Base-by-base conservation (phyloP, 2,888 invertebrate species). In the Ommatoiulus sabulosus region DNA sequence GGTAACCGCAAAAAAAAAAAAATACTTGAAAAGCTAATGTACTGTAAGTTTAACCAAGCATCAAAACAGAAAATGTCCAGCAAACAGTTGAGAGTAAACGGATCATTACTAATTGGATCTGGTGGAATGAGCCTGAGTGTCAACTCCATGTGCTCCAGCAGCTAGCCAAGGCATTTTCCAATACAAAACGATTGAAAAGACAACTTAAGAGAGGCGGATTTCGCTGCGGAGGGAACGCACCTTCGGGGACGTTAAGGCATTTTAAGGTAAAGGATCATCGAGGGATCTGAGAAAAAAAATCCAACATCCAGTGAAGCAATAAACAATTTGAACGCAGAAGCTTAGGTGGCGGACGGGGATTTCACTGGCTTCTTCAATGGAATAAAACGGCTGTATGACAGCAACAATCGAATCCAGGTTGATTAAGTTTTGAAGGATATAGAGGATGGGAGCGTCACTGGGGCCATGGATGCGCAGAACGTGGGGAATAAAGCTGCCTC, bases 51-150 rank as follows among this genome's bases (percentile, higher is more conserved):
- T 87, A 87, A 87, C 87, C 52, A 46, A 87, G 87, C 87, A 87
- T 85, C 85, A 44, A 85, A 85, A 44, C 15, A 44, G 85, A 85
- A 85, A 85, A 85, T 46, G 24, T 3, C 20, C 52, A 57, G 10
- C 48, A n/a, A 52, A 52, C 43, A 46, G 46, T 87, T 87, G 57
- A 35, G 17, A 87, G 87, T 57, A 87, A 87, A 87, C 87, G 87
- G 87, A 87, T 48, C 87, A 87, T 87, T 52, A 43, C 87, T 87
- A 87, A 87, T 87, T 87, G 87, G 87, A 87, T 87, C 87, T 87
- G 43, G 44, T 85, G 85, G 44, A 85, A 85, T 85, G 46, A 85
- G 44, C 85, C 85, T n/a, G 85, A 17, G 85, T 85, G 85, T 85
- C 85, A 44, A 85, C 46, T 72, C 72, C 20, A 72, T 72, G 72